Evolutionary conservation across 1,140 invertebrate genomes (phyloP), one percentile per base, ranked within the genome.

Genomic region (Macrosteles quadrilineatus): DNA sequence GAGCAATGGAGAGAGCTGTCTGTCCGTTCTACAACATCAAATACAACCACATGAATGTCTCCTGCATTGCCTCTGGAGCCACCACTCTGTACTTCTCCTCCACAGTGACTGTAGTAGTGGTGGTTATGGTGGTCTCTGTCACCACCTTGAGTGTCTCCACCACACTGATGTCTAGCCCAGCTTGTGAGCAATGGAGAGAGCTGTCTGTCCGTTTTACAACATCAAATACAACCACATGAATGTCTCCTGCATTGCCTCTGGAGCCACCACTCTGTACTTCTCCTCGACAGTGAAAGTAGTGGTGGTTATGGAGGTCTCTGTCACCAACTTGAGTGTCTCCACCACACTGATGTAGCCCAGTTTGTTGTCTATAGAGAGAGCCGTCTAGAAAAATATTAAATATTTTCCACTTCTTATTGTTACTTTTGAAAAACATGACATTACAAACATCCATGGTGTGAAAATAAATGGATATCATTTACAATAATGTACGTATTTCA

Each of bases 201-300:
- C 92, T 12, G 97, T 99, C 84, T 98, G 96, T 40, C 97, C 97
- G 81, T 91, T 94, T 96, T 98, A 80, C 72, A 82, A 76, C 14
- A 36, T 36, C 14, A 6, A 14, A 6, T 14, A 36, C 32, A 36
- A n/a, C 32, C 4, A 71, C 73, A 69, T 70, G 73, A 72, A 95
- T 31, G 95, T 96, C 82, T 99, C 98, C 79, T 98, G 96, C 98
- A 99, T 99, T 30, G 94, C 91, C 84, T 99, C 98, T 0, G 98
- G 98, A 43, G 95, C 93, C 59, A 98, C 91, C 21, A 99, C 96
- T 82, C 92, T 91, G 80, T 98, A 98, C 81, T 98, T 97, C 77
- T 98, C 97, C 80, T 95, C 93, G 23, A 87, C 87, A 3, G 86
- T 89, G 4, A 87, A 87, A 14, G 75, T 77, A 43, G 75, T 76